phyloP scores from a whole-genome alignment of 2,113 vertebrate species.

The Chloropsis cyanopogon region DNA sequence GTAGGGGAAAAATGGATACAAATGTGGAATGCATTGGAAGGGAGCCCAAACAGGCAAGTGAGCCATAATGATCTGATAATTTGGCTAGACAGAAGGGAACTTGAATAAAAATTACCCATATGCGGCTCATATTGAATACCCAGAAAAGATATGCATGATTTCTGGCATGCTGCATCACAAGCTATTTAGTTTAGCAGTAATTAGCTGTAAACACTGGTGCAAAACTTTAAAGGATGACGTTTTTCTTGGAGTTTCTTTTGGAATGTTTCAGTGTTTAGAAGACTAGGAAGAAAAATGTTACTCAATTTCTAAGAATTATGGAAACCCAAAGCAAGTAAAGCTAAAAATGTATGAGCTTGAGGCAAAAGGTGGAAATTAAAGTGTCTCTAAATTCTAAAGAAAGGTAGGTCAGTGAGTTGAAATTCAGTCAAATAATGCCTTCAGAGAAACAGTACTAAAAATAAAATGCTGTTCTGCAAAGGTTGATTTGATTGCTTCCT shows the following conservation, averaged over 20 bases:
- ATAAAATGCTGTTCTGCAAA: not conserved
- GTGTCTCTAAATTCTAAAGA: not conserved
- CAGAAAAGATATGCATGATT: constrained; percentile 1
- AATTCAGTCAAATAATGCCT: constrained; percentile 27
- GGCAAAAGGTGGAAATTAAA: constrained; percentile 33
- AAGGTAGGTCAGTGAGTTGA: not conserved
- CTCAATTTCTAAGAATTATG: not conserved
- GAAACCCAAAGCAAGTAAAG: not conserved
- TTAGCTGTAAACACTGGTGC: not conserved
- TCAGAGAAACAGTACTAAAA: constrained; percentile 19
- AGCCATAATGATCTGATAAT: constrained; percentile 43
- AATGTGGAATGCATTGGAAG: not conserved
- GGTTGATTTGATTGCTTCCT: not conserved
- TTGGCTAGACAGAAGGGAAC: constrained; percentile 43
- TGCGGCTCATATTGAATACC: not conserved
- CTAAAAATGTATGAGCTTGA: not conserved
- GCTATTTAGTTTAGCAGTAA: constrained; percentile 15
- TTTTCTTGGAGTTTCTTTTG: not conserved
- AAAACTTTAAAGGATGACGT: not conserved
- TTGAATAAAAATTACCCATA: constrained; percentile 26
- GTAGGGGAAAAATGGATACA: not conserved
- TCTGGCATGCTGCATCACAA: not conserved
- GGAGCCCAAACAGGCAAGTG: not conserved
- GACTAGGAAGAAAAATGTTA: not conserved
- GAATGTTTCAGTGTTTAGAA: not conserved